Evolutionary conservation across 1,140 invertebrate genomes (phyloP).

Genomic region (Nymphalis io): DNA sequence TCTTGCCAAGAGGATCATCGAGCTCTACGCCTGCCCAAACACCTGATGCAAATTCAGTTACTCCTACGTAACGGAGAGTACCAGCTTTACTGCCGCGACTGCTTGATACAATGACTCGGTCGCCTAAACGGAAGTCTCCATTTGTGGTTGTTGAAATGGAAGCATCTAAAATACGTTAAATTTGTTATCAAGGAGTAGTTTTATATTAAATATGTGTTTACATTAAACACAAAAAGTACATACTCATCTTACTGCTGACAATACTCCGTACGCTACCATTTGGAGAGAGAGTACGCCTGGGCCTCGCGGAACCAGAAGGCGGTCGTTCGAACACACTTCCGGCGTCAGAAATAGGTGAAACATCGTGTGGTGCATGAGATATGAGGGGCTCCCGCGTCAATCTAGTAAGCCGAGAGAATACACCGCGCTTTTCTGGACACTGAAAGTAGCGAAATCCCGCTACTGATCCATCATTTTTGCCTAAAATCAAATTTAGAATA

Average conservation of each 20-base stretch:
- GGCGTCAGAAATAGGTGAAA: constrained; percentile 71
- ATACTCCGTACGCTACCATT: constrained; percentile 77
- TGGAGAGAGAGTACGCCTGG: constrained; percentile 72
- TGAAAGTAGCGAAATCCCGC: constrained; percentile 95
- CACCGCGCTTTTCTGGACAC: constrained; percentile 95
- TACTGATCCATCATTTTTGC: constrained; percentile 98
- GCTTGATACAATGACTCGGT: constrained; percentile 93
- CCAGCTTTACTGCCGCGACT: constrained; percentile 93
- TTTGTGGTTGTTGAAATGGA: constrained; percentile 83
- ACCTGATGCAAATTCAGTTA: constrained; percentile 93
- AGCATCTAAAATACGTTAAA: constrained; percentile 77
- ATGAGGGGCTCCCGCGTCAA: constrained; percentile 87
- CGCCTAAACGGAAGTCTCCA: constrained; percentile 89
- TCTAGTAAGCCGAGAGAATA: constrained; percentile 95
- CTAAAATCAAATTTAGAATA: constrained; percentile 76
- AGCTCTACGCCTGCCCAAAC: constrained; percentile 98
- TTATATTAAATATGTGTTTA: background rate
- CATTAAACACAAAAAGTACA: constrained; percentile 32
- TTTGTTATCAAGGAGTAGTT: background rate
- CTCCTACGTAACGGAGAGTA: constrained; percentile 90
- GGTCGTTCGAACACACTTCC: constrained; percentile 72
- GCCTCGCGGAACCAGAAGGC: constrained; percentile 64
- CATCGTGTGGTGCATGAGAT: constrained; percentile 71
- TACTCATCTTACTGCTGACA: constrained; percentile 80
- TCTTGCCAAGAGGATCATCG: constrained; percentile 96